Base-by-base conservation (phyloP, 2,797 vertebrate genomes). In the Prionace glauca region DNA sequence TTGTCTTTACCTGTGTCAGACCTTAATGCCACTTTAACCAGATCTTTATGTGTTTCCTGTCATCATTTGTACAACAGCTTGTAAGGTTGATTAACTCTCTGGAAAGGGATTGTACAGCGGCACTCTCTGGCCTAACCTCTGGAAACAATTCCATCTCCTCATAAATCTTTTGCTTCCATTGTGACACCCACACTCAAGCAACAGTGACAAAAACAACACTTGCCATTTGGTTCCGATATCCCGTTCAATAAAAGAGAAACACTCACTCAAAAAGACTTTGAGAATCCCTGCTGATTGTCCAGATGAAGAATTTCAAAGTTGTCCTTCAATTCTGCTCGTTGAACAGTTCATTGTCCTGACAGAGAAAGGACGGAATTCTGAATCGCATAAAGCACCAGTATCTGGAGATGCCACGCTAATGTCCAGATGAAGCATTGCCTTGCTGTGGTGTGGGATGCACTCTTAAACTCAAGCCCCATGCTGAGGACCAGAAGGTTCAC, bases 171-270 rank as follows among this genome's bases (percentile, higher is more conserved):
- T 12, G n/a, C 65, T 92, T 36, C 65, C n/a, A 84, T 41, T 84
- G 81, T 84, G 81, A 84, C 81, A 24, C 20, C 10, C 36, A 5
- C 41, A 41, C 62, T 92, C n/a, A 41, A 65, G 20, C 69, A 67
- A 69, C 32, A 92, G 62, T 41, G 90, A 92, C n/a, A 92, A 69
- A 92, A 92, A 92, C 36, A 92, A 92, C 90, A 92, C 90, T 92
- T 41, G 90, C 90, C 90, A 92, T 92, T 92, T 92, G 90, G 62
- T 92, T 92, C 88, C 16, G 88, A 65, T 67, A 32, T n/a, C 65
- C 50, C 16, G 60, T 91, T 91, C 90, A 92, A 92, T 92, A 92
- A 92, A 92, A 92, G 90, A 69, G 62, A 92, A 69, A 92, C 90
- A 41, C 65, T 92, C 90, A 24, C 20, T 92, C 62, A 41, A 10